These are phyloP conservation scores for Actinopyga echinites DNA, from an alignment of 53 echinoderm and acorn worm genomes.

Conservation along the genomic window DNA sequence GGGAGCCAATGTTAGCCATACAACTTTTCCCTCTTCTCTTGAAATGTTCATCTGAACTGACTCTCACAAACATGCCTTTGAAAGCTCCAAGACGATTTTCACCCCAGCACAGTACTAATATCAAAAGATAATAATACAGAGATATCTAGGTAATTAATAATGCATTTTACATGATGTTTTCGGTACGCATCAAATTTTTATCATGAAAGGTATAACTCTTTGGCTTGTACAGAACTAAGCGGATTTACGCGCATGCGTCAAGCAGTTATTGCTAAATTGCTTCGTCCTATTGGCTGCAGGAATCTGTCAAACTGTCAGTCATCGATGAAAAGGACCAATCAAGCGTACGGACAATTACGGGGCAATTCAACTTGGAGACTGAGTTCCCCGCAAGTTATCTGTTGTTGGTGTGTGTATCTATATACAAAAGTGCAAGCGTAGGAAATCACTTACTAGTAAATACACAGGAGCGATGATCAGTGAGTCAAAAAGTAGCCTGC, in stretches of 20 bases:
- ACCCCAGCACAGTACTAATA: too few species aligned
- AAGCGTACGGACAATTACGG: slow-evolving; percentile 53
- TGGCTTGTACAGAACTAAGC: neutral
- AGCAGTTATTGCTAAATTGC: slow-evolving; percentile 40
- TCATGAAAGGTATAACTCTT: neutral
- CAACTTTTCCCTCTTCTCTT: too few species aligned
- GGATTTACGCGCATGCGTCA: slow-evolving; percentile 20
- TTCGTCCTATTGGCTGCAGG: slow-evolving; percentile 47
- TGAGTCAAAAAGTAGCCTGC: slow-evolving; percentile 32
- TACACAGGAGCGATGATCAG: slow-evolving; percentile 23
- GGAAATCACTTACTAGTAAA: slow-evolving; percentile 39
- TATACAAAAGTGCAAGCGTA: slow-evolving; percentile 45
- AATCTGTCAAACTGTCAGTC: slow-evolving; percentile 48
- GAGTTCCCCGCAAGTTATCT: slow-evolving; percentile 14
- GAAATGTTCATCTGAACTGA: too few species aligned
- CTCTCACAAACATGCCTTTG: too few species aligned
- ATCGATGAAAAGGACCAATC: slow-evolving; percentile 45
- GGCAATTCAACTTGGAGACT: slow-evolving; percentile 44
- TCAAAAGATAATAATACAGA: too few species aligned
- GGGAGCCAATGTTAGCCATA: neutral
- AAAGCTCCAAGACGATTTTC: too few species aligned
- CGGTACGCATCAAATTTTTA: too few species aligned
- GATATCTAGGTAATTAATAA: too few species aligned
- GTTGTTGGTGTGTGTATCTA: slow-evolving; percentile 42
- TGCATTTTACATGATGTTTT: too few species aligned